These are phyloP conservation scores for Saguinus imperator DNA, from an alignment of 2,113 vertebrate genomes.

Conservation along the genomic window DNA sequence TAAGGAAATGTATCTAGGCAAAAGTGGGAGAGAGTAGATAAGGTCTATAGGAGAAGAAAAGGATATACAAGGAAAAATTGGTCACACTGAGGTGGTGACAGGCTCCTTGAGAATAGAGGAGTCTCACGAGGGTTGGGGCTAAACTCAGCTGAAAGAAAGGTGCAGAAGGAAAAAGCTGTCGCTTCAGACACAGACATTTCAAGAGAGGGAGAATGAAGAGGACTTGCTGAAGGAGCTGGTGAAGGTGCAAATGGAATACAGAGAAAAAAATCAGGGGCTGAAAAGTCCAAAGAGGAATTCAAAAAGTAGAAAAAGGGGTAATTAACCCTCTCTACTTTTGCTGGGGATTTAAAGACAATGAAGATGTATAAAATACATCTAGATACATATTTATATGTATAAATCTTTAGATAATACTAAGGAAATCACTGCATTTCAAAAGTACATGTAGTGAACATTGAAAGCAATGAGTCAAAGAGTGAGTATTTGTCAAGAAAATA, in stretches of 20 bases:
- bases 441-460: neutral
- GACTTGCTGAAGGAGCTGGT: neutral
- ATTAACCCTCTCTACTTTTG: neutral
- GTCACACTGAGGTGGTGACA: neutral
- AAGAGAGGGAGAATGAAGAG: neutral
- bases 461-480: neutral
- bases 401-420: neutral
- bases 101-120: neutral
- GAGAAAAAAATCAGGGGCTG: neutral
- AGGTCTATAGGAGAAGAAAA: neutral
- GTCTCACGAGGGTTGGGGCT: too few relatives aligned
- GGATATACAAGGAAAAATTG: neutral
- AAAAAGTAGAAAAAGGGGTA: neutral
- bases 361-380: neutral
- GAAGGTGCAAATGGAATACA: neutral
- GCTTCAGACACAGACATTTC: neutral
- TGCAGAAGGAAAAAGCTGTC: neutral
- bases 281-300: neutral
- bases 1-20: neutral
- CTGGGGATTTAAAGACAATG: neutral
- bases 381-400: too few relatives aligned
- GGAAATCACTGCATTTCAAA: neutral
- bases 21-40: neutral
- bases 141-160: neutral
- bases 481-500: neutral